phyloP scores from a whole-genome alignment of 2,113 vertebrate genomes.

The Myxocyprinus asiaticus region DNA sequence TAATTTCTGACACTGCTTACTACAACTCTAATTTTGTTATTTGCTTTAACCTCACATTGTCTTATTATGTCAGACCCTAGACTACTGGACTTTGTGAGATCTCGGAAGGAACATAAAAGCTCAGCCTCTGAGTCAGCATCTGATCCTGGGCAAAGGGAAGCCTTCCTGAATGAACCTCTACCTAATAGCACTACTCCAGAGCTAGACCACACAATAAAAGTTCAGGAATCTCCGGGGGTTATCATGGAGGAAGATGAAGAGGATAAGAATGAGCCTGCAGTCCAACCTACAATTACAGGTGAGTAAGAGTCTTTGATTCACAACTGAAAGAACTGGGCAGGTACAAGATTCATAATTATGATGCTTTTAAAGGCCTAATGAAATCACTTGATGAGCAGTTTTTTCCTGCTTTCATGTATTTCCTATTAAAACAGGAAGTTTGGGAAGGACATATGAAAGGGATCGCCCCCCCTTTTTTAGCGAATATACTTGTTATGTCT shows the following conservation, averaged over 20 bases:
- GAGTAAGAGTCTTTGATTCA: slow-evolving; percentile 22
- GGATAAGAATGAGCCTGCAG: slow-evolving; percentile 35
- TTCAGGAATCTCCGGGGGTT: slow-evolving; percentile 53
- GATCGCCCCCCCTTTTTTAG: too few relatives aligned
- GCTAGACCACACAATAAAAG: slow-evolving; percentile 38
- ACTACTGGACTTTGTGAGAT: slow-evolving; percentile 87
- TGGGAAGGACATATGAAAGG: too few relatives aligned
- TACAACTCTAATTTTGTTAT: background rate
- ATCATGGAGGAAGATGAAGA: slow-evolving; percentile 65
- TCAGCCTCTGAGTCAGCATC: slow-evolving; percentile 48
- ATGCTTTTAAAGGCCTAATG: too few relatives aligned
- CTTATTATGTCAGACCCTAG: slow-evolving; percentile 78
- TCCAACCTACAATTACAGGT: slow-evolving; percentile 69
- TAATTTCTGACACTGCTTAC: too few relatives aligned
- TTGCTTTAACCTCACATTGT: background rate
- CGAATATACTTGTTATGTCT: too few relatives aligned
- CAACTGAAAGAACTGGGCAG: background rate
- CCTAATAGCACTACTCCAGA: slow-evolving; percentile 7
- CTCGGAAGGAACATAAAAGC: slow-evolving; percentile 64
- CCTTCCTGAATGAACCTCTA: slow-evolving; percentile 28
- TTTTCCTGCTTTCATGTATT: too few relatives aligned
- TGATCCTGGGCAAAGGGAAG: slow-evolving; percentile 45
- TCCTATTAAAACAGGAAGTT: too few relatives aligned
- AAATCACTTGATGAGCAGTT: too few relatives aligned
- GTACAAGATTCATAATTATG: too few relatives aligned